These are phyloP conservation scores for Lanius ludovicianus DNA, from an alignment of 2,113 vertebrate species.

Conservation along the genomic window DNA sequence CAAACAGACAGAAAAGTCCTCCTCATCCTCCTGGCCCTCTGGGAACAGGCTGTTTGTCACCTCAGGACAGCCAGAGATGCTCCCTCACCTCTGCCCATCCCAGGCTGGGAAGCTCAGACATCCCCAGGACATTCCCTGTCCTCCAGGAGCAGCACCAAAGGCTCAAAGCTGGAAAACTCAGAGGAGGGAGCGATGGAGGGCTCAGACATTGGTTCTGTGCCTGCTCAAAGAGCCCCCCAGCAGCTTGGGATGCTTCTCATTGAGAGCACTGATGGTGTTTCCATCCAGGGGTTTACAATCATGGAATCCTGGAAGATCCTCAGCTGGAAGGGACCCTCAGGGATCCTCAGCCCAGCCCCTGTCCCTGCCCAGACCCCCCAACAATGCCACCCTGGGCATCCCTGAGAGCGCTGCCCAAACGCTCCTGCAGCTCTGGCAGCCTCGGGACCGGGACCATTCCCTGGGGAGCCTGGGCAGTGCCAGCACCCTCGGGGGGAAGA, in stretches of 20 bases:
- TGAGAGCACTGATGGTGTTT: not conserved
- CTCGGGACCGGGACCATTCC: not conserved
- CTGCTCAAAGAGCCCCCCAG: not conserved
- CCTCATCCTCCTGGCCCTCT: not conserved
- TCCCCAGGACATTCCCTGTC: not conserved
- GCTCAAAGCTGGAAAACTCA: not conserved
- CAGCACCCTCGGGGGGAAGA: not conserved
- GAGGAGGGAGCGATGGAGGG: not conserved
- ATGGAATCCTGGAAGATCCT: accelerated
- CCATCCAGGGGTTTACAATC: not conserved
- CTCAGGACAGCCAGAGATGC: not conserved
- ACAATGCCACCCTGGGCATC: not conserved
- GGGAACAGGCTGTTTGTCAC: accelerated
- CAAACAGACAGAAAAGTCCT: not conserved
- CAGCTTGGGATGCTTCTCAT: not conserved
- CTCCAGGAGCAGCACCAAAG: not conserved
- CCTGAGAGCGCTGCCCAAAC: not conserved
- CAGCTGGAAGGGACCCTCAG: accelerated
- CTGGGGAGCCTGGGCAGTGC: not conserved
- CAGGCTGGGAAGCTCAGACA: not conserved
- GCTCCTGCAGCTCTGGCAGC: not conserved
- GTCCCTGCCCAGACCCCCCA: not conserved
- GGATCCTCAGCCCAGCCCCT: accelerated
- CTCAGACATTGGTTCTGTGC: not conserved
- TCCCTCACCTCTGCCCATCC: not conserved